phyloP scores from a whole-genome alignment of 2,888 invertebrate species.

The Venustoraphidia nigricollis region DNA sequence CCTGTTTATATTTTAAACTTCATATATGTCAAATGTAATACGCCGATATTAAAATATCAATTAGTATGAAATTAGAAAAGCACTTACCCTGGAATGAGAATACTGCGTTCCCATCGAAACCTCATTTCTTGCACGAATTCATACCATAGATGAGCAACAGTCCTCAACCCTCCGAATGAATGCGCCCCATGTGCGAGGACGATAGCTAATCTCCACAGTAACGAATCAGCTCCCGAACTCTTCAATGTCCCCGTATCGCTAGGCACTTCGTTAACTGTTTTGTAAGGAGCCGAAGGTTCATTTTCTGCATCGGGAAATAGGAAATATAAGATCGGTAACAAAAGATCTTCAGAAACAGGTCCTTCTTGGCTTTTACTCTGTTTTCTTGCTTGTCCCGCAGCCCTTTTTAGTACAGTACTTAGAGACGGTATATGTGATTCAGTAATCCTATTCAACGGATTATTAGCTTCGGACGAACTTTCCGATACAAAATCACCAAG shows the following conservation, averaged over 20 bases:
- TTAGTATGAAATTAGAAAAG: conserved; percentile 12
- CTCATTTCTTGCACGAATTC: conserved; percentile 84
- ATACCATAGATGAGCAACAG: conserved; percentile 84
- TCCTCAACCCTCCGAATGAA: conserved; percentile 55
- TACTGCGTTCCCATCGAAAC: conserved; percentile 72
- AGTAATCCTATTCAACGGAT: conserved; percentile 55
- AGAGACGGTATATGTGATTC: conserved; percentile 58
- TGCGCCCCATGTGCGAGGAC: conserved; percentile 56
- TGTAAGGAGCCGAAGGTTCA: conserved; percentile 38
- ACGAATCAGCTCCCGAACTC: conserved; percentile 60
- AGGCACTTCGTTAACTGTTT: conserved; percentile 27
- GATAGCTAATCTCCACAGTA: conserved; percentile 69
- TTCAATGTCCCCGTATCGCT: conserved; percentile 27
- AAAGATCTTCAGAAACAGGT: conserved; percentile 58
- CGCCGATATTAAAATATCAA: too few relatives aligned
- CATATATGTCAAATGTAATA: too few relatives aligned
- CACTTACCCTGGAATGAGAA: conserved; percentile 72
- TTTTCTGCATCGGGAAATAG: conserved; percentile 79
- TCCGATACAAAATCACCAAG: conserved; percentile 33
- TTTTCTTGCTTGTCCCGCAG: conserved; percentile 32
- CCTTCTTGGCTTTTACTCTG: conserved; percentile 41
- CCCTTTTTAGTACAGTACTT: conserved; percentile 37
- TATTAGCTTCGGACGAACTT: conserved; percentile 25
- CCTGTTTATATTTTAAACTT: too few relatives aligned
- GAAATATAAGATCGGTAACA: conserved; percentile 65